These are phyloP conservation scores for Diarsia rubi DNA, from an alignment of 2,888 invertebrate genomes.

Conservation along the genomic window DNA sequence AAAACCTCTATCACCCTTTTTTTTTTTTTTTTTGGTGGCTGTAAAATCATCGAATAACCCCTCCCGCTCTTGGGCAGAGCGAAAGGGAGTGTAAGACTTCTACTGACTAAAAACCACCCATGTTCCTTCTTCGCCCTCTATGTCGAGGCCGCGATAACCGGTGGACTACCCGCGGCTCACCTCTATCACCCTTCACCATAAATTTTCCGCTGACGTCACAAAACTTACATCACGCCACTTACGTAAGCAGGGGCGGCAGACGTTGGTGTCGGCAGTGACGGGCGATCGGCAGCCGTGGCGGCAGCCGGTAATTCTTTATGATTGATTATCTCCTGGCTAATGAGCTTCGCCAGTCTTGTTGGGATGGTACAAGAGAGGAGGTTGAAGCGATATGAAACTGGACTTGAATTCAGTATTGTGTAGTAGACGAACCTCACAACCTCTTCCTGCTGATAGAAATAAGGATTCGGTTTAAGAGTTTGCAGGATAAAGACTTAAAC, in stretches of 20 bases:
- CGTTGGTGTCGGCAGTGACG: conserved; percentile 56
- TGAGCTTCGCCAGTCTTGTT: conserved; percentile 82
- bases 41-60: too few relatives aligned
- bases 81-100: too few relatives aligned
- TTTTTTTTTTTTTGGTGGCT: too few relatives aligned
- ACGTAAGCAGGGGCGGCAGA: conserved; percentile 64
- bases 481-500: background rate
- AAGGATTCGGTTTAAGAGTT: background rate
- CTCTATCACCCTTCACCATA: conserved; percentile 14
- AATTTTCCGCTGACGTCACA: conserved; percentile 53
- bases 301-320: conserved; percentile 84
- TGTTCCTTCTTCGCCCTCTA: too few relatives aligned
- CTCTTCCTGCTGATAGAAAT: background rate
- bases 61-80: too few relatives aligned
- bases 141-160: too few relatives aligned
- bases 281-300: conserved; percentile 72
- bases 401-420: background rate
- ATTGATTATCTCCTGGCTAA: conserved; percentile 88
- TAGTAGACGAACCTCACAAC: background rate
- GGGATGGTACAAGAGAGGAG: conserved; percentile 64
- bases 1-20: conserved; percentile 16
- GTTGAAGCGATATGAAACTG: conserved; percentile 29
- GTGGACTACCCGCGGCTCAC: too few relatives aligned
- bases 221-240: conserved; percentile 59
- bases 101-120: too few relatives aligned